A percentile compares a stretch with the other conserved stretches of the same genome.
Evolutionary conservation across 2,113 vertebrate species (phyloP).

Genomic region (Sminthopsis crassicaudata): DNA sequence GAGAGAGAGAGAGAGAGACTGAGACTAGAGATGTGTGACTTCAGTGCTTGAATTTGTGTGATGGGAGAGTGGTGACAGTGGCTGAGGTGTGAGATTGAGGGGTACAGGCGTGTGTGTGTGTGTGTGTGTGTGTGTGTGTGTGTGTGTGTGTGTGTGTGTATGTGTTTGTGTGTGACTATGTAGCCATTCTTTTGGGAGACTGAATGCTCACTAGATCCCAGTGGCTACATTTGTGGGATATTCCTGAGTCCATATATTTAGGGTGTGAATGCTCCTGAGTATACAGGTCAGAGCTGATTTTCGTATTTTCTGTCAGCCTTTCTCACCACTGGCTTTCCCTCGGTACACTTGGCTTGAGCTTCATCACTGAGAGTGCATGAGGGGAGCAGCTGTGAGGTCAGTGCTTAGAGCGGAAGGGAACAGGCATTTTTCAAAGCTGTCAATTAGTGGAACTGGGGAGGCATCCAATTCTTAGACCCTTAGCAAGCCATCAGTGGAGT

Average conservation of each 20-base stretch:
- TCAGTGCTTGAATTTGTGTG: background rate
- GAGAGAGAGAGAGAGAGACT: too few relatives aligned
- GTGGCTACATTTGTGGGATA: background rate
- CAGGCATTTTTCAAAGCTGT: constrained; percentile 5
- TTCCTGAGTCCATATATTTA: background rate
- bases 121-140: background rate
- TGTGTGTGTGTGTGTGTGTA: background rate
- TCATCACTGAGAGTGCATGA: background rate
- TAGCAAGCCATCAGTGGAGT: background rate
- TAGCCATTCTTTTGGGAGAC: background rate
- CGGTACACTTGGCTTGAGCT: background rate
- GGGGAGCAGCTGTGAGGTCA: constrained; percentile 2
- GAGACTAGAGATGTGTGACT: background rate
- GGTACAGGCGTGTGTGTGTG: background rate
- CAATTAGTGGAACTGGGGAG: constrained; percentile 1
- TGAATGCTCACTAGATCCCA: background rate
- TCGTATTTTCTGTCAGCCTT: background rate
- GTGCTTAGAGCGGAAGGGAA: background rate
- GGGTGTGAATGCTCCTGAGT: background rate
- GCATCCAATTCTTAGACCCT: background rate
- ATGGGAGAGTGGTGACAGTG: background rate
- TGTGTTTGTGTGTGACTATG: background rate
- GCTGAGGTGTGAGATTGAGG: background rate
- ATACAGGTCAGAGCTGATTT: background rate
- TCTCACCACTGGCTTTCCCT: constrained; percentile 1